Base-by-base conservation (phyloP, 2,888 invertebrate species). In the Anthoptus insignis region DNA sequence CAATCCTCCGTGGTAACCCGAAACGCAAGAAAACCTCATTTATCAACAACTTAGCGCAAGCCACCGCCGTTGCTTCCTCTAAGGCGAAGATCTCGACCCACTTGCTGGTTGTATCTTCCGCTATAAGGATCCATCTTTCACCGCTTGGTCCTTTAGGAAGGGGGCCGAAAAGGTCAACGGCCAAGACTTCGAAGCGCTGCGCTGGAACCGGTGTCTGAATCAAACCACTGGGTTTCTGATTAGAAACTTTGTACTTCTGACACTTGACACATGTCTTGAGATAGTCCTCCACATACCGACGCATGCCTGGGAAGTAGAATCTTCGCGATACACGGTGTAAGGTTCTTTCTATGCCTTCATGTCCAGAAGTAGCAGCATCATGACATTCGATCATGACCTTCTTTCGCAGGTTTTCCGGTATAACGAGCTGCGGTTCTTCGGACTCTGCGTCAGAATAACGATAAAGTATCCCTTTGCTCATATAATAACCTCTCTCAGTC, bases 131-230 rank as follows among this genome's bases (percentile, higher is more conserved):
- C 69, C 73, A 73, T 11, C 50, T 63, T 14, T 71, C 64, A 0
- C 65, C 67, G 7, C 60, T 16, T 3, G 54, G 37, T 9, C 64
- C 60, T 42, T 56, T 54, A 11, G 70, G 72, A 0, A 73, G 47
- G 1, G 71, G 73, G 2, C 73, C 74, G 39, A 73, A 73, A 9
- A 73, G 52, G 19, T 74, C 71, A 7, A 72, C 64, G 0, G 73
- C 65, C 3, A 74, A 22, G 1, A 71, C 70, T 57, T 74, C 73
- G 29, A 69, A 68, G n/a, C 70, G 53, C 45, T 70, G 71, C 8
- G 67, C 57, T 0, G 56, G 47, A 1, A 61, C 65, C 5, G 73
- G 64, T 19, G 72, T 39, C 34, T 68, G 63, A 0, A 72, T 42
- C 21, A 73, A 47, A 5, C 67, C 76, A 39, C 49, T 72, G 34